Evolutionary conservation across 2,113 vertebrate genomes (phyloP), one percentile per base, ranked within the genome.

Genomic region (Festucalex cinctus): DNA sequence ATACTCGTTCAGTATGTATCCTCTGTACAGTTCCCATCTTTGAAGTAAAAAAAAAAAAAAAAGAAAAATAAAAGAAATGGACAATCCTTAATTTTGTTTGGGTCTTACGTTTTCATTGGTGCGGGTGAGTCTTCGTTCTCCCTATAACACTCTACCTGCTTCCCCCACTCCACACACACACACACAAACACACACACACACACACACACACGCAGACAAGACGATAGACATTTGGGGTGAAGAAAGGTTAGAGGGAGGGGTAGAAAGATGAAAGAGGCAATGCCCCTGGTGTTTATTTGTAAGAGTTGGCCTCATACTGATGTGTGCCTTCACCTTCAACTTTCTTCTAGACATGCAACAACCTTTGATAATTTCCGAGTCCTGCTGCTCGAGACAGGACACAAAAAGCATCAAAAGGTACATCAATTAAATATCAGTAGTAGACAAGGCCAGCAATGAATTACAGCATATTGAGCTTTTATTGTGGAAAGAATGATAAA

Each of bases 261-360:
- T 22, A 12, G 41, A 35, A 13, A 3, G 26, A 22, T 43, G 49
- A n/a, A 58, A 59, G 28, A 0, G 35, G 20, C 24, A 46, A 46
- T 46, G 44, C 44, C 44, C 68, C 41, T n/a, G 64, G 73, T 79
- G 73, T 75, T 69, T 73, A 56, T 74, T 73, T 37, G 20, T 63
- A 66, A 67, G 37, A 69, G 26, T 19, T 13, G 58, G 63, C 73
- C 71, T 65, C 8, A 0, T 32, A 69, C 57, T 71, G 70, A 79
- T 19, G 9, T 24, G 57, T 43, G 63, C 64, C 44, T 71, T 75
- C 75, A 49, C 76, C 64, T 82, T 62, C 10, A 12, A 48, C 57
- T 24, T n/a, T 53, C 48, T 20, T 22, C 24, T 24, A 60, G 64
- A 43, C 43, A 49, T 3, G 19, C 39, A 13, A 62, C 62, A 8